phyloP scores from a whole-genome alignment of 1,140 invertebrate genomes.

The Orussus abietinus region DNA sequence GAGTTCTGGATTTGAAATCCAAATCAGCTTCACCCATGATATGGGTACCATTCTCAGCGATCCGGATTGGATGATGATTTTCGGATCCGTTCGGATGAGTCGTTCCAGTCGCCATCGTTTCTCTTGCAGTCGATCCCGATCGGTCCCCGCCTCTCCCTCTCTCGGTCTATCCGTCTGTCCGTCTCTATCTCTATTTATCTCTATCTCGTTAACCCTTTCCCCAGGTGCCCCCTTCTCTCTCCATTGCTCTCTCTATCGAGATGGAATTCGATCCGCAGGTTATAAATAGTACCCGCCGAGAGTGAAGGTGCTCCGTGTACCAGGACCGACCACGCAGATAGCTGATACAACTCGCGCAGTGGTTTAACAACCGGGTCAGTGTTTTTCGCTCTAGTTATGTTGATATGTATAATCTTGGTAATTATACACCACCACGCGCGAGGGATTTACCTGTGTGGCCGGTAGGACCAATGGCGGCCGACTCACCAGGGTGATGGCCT shows the following conservation, averaged over 20 bases:
- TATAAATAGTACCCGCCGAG: slow-evolving; percentile 25
- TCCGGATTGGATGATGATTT: too few species aligned
- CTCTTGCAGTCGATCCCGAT: too few species aligned
- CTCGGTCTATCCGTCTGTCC: too few species aligned
- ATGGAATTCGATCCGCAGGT: slow-evolving; percentile 23
- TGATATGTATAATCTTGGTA: slow-evolving; percentile 46
- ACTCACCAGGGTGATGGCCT: slow-evolving; percentile 19
- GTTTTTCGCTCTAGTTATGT: slow-evolving; percentile 46
- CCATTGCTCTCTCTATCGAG: slow-evolving; percentile 22
- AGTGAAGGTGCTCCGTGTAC: slow-evolving; percentile 19
- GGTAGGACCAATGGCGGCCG: slow-evolving; percentile 14
- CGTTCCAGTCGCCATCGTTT: too few species aligned
- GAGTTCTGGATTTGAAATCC: too few species aligned
- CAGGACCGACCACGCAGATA: slow-evolving; percentile 21
- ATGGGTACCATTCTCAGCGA: too few species aligned
- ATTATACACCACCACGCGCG: slow-evolving; percentile 36
- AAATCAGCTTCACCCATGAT: too few species aligned
- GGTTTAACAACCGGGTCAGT: slow-evolving; percentile 41
- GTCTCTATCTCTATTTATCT: too few species aligned
- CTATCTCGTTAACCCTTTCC: too few species aligned
- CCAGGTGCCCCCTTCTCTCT: too few species aligned
- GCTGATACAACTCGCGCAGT: slow-evolving; percentile 26
- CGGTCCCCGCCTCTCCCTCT: too few species aligned
- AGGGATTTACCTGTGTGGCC: slow-evolving; percentile 9
- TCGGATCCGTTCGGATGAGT: too few species aligned